phyloP scores from a whole-genome alignment of 1,140 invertebrate genomes.

The Drosophila erecta region DNA sequence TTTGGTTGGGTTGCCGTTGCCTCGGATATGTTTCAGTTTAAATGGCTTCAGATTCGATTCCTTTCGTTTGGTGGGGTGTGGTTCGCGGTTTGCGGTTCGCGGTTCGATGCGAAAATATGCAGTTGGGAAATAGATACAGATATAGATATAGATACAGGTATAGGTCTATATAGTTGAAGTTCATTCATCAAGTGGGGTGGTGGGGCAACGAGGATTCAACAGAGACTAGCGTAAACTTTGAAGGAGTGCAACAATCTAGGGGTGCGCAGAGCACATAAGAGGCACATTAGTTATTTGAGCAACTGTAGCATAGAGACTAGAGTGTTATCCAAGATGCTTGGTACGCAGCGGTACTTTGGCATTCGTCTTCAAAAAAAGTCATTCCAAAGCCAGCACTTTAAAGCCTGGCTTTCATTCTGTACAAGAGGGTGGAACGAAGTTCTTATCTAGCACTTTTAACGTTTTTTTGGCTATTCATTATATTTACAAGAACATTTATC shows the following conservation, averaged over 20 bases:
- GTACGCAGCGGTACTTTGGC: constrained; percentile 34
- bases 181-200: constrained; percentile 3
- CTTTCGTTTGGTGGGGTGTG: constrained; percentile 47
- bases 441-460: not conserved
- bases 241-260: constrained; percentile 70
- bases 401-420: constrained; percentile 2
- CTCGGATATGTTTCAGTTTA: constrained; percentile 71
- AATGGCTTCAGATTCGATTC: constrained; percentile 35
- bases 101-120: constrained; percentile 43
- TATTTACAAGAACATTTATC: not conserved
- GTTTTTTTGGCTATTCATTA: not conserved
- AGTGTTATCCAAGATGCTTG: constrained; percentile 42
- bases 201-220: constrained; percentile 24
- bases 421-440: constrained; percentile 3
- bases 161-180: constrained; percentile 2
- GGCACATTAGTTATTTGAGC: constrained; percentile 75
- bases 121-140: constrained; percentile 13
- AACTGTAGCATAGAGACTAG: constrained; percentile 49
- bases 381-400: not conserved
- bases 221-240: constrained; percentile 66
- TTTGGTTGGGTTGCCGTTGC: constrained; percentile 44
- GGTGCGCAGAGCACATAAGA: constrained; percentile 59
- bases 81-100: constrained; percentile 4
- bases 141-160: not conserved
- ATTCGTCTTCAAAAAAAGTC: constrained; percentile 25